Percentiles rank a stretch among this genome's conserved stretches.
phyloP scores from a whole-genome alignment of 2,888 invertebrate species.

The Rhimphoctona megacephalus region DNA sequence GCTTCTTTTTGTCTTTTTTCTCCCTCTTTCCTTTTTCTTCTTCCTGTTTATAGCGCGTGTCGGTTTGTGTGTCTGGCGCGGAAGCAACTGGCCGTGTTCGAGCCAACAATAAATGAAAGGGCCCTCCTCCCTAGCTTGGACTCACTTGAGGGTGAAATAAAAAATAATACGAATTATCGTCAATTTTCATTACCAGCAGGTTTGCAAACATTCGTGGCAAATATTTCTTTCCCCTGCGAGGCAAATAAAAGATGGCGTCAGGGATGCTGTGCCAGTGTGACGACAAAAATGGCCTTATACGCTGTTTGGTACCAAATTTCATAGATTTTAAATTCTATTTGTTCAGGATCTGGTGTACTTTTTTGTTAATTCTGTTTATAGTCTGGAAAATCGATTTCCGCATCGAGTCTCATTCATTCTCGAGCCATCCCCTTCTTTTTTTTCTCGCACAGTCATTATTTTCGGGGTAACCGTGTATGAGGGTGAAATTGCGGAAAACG shows the following conservation, averaged over 20 bases:
- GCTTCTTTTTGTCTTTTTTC: neutral
- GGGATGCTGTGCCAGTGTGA: neutral
- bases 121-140: neutral
- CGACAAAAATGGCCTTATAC: neutral
- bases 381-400: neutral
- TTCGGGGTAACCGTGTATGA: neutral
- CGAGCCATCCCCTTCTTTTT: too few species aligned
- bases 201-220: neutral
- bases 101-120: constrained; percentile 32
- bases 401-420: neutral
- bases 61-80: constrained; percentile 14
- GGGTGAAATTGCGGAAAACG: neutral
- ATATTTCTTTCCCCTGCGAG: neutral
- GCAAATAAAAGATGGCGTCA: neutral
- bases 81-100: constrained; percentile 23
- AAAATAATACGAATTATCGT: constrained; percentile 14
- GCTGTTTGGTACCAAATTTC: neutral
- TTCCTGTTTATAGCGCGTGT: constrained; percentile 51
- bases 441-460: neutral
- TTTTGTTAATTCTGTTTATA: neutral
- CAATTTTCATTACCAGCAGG: constrained; percentile 10
- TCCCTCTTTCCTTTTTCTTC: neutral
- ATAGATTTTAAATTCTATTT: neutral
- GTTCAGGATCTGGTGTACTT: neutral
- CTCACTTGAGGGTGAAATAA: neutral